These are phyloP conservation scores for Rhipidura dahli DNA, from an alignment of 2,113 vertebrate genomes.

Conservation along the genomic window DNA sequence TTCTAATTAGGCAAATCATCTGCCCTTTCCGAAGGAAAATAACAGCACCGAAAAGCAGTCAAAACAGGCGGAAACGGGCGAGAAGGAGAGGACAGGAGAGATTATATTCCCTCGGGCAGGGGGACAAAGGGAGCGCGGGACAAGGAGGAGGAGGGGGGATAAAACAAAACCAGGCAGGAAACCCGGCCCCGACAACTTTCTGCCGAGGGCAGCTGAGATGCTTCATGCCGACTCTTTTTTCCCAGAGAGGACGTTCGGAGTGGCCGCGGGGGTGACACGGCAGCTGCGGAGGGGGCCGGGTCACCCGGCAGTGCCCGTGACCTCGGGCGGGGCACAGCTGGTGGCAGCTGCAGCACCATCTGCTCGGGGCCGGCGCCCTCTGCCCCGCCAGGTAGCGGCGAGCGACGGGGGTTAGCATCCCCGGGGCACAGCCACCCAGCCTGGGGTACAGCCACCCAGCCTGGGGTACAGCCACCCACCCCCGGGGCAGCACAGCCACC, in stretches of 20 bases:
- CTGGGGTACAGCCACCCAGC: not conserved
- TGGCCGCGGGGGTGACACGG: conserved; percentile 77
- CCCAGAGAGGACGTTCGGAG: conserved; percentile 69
- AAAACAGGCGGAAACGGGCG: accelerated
- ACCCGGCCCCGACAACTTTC: conserved; percentile 64
- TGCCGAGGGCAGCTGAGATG: conserved; percentile 73
- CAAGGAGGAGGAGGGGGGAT: accelerated
- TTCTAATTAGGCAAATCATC: not conserved
- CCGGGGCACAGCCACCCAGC: not conserved
- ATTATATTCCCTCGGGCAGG: not conserved
- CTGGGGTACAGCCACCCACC: not conserved
- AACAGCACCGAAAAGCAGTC: not conserved
- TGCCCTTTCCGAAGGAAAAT: not conserved
- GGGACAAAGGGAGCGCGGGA: not conserved
- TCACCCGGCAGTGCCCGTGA: conserved; percentile 82
- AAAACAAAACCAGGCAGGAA: not conserved
- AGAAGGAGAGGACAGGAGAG: not conserved
- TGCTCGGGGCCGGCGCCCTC: conserved; percentile 68
- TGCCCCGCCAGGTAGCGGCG: not conserved
- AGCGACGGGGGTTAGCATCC: too few relatives aligned
- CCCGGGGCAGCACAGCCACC: not conserved
- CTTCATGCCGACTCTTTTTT: conserved; percentile 57
- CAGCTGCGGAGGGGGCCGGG: conserved; percentile 71
- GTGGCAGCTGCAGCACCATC: conserved; percentile 89
- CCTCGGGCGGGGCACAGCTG: conserved; percentile 88